These are phyloP conservation scores for Cirrhinus mrigala DNA, from an alignment of 2,797 vertebrate genomes.

Conservation along the genomic window DNA sequence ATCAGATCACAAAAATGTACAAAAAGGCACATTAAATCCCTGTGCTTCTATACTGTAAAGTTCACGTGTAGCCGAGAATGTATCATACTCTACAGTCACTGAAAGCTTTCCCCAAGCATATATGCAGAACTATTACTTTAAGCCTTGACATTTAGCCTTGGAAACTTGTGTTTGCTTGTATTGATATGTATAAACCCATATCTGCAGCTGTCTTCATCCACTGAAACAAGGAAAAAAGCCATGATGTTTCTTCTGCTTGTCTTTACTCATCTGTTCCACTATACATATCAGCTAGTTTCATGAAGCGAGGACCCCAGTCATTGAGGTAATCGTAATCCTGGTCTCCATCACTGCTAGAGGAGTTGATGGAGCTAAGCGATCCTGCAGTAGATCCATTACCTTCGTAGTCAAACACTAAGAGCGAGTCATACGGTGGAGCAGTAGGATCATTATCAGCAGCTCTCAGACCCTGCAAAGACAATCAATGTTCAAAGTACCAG, in stretches of 20 bases:
- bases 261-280: constrained; percentile 91
- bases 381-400: constrained; percentile 96
- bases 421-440: constrained; percentile 96
- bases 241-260: constrained; percentile 65
- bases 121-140: constrained; percentile 96
- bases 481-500: neutral
- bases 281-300: constrained; percentile 99
- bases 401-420: constrained; percentile 98
- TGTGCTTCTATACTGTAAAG: constrained; percentile 99
- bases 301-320: constrained; percentile 98
- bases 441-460: constrained; percentile 98
- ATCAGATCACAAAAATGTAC: constrained; percentile 99
- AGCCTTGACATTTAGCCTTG: constrained; percentile 81
- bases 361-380: constrained; percentile 97
- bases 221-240: constrained; percentile 62
- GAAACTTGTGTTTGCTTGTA: neutral
- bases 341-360: constrained; percentile 96
- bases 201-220: constrained; percentile 80
- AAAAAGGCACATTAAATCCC: constrained; percentile 99
- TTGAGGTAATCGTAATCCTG: constrained; percentile 99
- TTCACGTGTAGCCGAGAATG: constrained; percentile 99
- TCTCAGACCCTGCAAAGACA: constrained; percentile 87
- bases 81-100: constrained; percentile 33
- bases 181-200: neutral
- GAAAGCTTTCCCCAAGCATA: constrained; percentile 95